These are phyloP conservation scores for Cyphomyrus plagiostoma DNA, from an alignment of 2,113 vertebrate genomes.

Conservation along the genomic window DNA sequence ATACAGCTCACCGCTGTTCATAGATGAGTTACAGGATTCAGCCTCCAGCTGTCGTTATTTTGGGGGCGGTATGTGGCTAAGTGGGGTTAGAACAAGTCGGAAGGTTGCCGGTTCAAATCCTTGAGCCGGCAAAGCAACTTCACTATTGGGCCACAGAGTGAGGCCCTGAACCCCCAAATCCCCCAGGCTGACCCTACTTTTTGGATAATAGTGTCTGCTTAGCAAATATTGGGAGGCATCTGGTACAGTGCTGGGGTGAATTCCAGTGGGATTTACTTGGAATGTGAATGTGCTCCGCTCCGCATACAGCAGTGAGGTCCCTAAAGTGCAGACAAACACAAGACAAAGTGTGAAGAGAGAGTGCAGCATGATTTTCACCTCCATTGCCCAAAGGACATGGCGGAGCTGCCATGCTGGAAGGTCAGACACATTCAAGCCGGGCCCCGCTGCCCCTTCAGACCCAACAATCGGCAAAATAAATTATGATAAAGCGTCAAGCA, in stretches of 20 bases:
- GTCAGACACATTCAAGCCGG: background rate
- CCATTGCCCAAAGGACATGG: background rate
- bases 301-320: background rate
- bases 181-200: background rate
- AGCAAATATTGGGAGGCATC: background rate
- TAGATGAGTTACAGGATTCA: background rate
- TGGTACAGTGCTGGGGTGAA: background rate
- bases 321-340: background rate
- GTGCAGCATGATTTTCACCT: background rate
- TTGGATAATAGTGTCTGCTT: background rate
- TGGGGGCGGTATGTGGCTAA: background rate
- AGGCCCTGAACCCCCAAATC: background rate
- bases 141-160: too few species aligned
- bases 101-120: background rate
- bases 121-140: background rate
- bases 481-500: conserved; percentile 38
- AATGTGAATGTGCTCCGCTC: background rate
- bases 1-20: background rate
- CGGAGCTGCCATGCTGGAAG: background rate
- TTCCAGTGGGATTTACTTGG: background rate
- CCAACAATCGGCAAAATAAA: conserved; percentile 39
- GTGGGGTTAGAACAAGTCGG: background rate
- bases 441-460: background rate
- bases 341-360: background rate
- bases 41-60: background rate